Conservation (phyloP, 2,113 vertebrate species). For the Oceanites oceanicus region DNA sequence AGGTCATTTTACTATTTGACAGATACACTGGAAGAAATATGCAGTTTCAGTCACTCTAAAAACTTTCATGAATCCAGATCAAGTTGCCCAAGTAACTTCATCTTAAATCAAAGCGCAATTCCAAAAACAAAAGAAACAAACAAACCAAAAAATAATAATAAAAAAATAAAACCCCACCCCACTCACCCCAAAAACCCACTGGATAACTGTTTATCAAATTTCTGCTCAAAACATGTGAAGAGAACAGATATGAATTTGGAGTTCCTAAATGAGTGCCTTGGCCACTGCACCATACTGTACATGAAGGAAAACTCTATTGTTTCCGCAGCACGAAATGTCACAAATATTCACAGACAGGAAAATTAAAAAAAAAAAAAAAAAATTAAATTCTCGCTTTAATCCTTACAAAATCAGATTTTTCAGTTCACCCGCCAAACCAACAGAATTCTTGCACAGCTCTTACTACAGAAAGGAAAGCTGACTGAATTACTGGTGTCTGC, state of each 20-base stretch:
- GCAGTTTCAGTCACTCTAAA: background rate
- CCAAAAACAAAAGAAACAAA: background rate
- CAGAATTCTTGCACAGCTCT: background rate
- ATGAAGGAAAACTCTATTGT: background rate
- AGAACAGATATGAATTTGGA: background rate
- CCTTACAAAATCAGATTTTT: background rate
- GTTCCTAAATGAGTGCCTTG: background rate
- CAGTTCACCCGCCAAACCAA: background rate
- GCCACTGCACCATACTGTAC: background rate
- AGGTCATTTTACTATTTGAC: background rate
- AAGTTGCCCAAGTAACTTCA: background rate
- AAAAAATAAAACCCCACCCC: no score
- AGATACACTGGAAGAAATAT: background rate
- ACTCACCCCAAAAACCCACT: background rate
- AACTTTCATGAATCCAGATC: background rate
- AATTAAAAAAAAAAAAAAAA: background rate
- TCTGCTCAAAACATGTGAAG: background rate
- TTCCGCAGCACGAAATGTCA: background rate
- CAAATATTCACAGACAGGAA: background rate
- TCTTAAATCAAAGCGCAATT: accelerated
- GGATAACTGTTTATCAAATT: background rate
- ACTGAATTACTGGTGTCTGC: background rate
- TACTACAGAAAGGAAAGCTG: background rate
- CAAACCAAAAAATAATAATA: background rate
- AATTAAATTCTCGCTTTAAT: background rate